phyloP scores from a whole-genome alignment of 2,888 invertebrate genomes.

The Melangyna quadrimaculata region DNA sequence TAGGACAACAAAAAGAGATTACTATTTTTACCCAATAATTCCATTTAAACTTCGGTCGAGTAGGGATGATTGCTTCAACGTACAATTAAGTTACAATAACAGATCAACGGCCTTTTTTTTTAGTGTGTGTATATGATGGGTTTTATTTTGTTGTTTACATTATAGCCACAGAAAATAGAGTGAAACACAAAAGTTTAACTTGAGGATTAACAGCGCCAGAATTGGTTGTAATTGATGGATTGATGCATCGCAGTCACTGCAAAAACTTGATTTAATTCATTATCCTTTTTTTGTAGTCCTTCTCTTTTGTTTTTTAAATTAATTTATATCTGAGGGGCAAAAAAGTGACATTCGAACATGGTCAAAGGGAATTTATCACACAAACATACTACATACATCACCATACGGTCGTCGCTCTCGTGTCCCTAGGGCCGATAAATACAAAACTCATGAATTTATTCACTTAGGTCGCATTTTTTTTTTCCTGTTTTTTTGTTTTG shows the following conservation, averaged over 20 bases:
- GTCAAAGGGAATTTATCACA: slow-evolving; percentile 30
- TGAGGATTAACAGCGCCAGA: slow-evolving; percentile 9
- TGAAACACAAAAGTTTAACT: slow-evolving; percentile 13
- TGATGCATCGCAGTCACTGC: slow-evolving; percentile 24
- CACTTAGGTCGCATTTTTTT: not conserved
- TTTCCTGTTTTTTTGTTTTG: not conserved
- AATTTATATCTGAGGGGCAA: slow-evolving; percentile 8
- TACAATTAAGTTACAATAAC: slow-evolving; percentile 36
- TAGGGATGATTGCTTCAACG: slow-evolving; percentile 23
- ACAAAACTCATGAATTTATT: slow-evolving; percentile 6
- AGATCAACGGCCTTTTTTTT: slow-evolving; percentile 1
- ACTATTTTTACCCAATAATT: not conserved
- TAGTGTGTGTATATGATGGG: not conserved
- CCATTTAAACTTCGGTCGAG: slow-evolving; percentile 23
- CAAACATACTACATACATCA: not conserved
- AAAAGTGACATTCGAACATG: slow-evolving; percentile 15
- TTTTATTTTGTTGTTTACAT: not conserved
- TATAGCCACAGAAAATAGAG: not conserved
- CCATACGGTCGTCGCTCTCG: too few relatives aligned
- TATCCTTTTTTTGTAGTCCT: not conserved
- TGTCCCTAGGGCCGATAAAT: not conserved
- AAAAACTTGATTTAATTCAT: slow-evolving; percentile 33
- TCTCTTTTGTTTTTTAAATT: slow-evolving; percentile 10
- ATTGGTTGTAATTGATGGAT: slow-evolving; percentile 31
- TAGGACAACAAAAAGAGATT: too few relatives aligned